phyloP scores from a whole-genome alignment of 2,113 vertebrate genomes.

The Varanus salvator region DNA sequence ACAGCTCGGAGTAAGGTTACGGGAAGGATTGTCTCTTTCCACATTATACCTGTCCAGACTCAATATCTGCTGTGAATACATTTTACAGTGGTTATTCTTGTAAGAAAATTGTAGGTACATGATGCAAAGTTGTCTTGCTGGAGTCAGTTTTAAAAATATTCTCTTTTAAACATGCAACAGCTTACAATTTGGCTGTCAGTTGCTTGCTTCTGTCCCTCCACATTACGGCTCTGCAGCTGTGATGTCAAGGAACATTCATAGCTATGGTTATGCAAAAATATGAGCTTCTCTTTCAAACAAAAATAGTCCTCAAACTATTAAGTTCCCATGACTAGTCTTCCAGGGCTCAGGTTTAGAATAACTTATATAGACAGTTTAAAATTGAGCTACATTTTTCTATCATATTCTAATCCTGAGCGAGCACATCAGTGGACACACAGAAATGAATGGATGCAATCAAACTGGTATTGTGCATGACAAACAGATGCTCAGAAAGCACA shows the following conservation, averaged over 20 bases:
- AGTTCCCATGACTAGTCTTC: slow-evolving; percentile 8
- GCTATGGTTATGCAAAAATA: slow-evolving; percentile 55
- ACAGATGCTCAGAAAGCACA: background rate
- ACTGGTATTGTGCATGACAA: background rate
- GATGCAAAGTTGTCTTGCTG: background rate
- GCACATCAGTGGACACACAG: background rate
- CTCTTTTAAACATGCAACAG: background rate
- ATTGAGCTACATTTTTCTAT: background rate
- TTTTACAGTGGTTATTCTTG: background rate
- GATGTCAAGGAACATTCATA: background rate
- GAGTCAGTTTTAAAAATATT: background rate
- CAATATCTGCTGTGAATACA: background rate
- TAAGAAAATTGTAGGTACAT: background rate
- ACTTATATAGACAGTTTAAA: background rate
- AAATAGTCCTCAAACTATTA: slow-evolving; percentile 47
- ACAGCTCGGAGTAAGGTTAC: background rate
- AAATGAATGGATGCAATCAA: background rate
- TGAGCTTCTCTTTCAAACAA: slow-evolving; percentile 54
- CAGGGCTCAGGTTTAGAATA: background rate
- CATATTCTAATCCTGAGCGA: background rate
- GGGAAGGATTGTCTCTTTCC: background rate
- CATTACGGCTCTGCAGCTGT: background rate
- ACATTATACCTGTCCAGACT: background rate
- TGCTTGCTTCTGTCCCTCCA: background rate
- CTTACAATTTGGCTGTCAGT: background rate